Percentiles rank a stretch among this genome's conserved stretches.
Evolutionary conservation across 2,888 invertebrate species (phyloP).

Genomic region (Calliopum simillimum): DNA sequence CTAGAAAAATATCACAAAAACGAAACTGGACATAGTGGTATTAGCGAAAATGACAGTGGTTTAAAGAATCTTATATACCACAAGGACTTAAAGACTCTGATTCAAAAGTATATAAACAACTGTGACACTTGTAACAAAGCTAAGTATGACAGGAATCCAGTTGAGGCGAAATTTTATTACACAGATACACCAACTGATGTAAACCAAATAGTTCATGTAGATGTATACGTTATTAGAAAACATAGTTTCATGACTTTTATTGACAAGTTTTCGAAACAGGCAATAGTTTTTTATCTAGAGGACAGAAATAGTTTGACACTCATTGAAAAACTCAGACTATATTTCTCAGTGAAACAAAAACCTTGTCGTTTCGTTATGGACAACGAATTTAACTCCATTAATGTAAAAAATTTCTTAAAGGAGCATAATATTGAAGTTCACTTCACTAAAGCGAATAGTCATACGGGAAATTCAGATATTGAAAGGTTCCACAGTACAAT

Average conservation of each 20-base stretch:
- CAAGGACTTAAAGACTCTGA: constrained; percentile 30
- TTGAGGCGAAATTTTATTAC: constrained; percentile 33
- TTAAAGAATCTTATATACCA: constrained; percentile 30
- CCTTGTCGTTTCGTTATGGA: neutral
- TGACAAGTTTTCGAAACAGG: constrained; percentile 38
- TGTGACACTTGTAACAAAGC: constrained; percentile 32
- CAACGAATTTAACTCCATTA: too few species aligned
- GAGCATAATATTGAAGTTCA: constrained; percentile 22
- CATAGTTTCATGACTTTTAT: constrained; percentile 37
- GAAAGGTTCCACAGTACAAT: constrained; percentile 34
- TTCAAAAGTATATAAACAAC: constrained; percentile 35
- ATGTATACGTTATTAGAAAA: constrained; percentile 25
- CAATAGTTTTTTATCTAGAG: constrained; percentile 21
- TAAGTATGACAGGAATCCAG: constrained; percentile 42
- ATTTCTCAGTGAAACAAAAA: too few species aligned
- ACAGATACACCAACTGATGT: constrained; percentile 33
- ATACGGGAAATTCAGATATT: constrained; percentile 33
- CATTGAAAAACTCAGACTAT: neutral
- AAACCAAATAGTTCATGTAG: constrained; percentile 26
- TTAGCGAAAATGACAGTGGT: constrained; percentile 32
- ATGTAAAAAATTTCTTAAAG: constrained; percentile 26
- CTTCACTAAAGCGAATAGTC: constrained; percentile 37
- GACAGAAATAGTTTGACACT: constrained; percentile 21
- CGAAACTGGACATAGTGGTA: constrained; percentile 39
- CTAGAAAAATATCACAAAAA: constrained; percentile 35